Base-by-base conservation (phyloP, 2,888 invertebrate species). In the Plagodis dolabraria region DNA sequence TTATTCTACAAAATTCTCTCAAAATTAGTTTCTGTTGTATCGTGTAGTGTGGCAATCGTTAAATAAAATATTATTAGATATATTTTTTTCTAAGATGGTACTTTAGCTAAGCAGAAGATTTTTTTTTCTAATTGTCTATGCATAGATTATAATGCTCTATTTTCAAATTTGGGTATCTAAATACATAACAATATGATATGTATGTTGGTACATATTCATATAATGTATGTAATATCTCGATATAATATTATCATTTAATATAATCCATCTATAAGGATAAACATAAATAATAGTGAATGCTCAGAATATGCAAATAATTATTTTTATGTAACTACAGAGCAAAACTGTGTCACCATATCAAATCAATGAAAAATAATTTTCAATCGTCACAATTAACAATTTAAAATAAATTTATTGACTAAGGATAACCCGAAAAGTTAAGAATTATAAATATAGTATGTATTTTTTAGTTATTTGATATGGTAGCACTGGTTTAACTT, bases 61-160 rank as follows among this genome's bases (percentile, higher is more conserved):
- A n/a, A n/a, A n/a, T n/a, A n/a, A n/a, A n/a, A n/a, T 22, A 2
- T 22, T 22, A 22, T 22, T 22, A 22, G 22, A 2, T 22, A 2
- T 22, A 22, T 22, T 22, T 2, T 22, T 22, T 22, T 22, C 4
- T 22, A 22, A 22, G 22, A 22, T 22, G 22, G 22, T 22, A 22
- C 22, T 22, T 22, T 22, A 22, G 22, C 22, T 22, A 22, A 22
- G 22, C 22, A 22, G 22, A 22, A 22, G 4, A 7, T 10, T 12
- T n/a, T 34, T 44, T 38, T 33, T 12, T 6, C n/a, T 38, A 34
- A 51, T 33, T 50, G 34, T 7, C 33, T 53, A 44, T 59, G 9
- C 35, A 38, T 47, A 68, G 63, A 68, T 78, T 80, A 67, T 77
- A 77, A 78, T 40, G 82, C 82, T 82, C 81, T 76, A 62, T 71